Conservation (phyloP, 2,797 vertebrate species). For the Chloroceryle inda region DNA sequence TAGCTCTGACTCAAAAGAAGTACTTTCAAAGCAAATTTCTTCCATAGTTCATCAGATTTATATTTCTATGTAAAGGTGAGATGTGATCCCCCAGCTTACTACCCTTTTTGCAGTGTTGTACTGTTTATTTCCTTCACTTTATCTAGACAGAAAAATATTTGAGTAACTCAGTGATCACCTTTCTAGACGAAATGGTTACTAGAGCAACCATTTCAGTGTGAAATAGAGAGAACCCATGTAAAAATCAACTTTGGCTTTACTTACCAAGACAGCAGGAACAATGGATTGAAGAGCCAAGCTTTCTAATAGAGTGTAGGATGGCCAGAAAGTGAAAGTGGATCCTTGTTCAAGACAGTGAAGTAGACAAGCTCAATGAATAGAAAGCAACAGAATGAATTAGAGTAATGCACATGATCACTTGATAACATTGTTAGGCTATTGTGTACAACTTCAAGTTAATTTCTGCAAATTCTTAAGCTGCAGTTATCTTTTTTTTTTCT, state of each 20-base stretch:
- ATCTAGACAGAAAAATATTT: background rate
- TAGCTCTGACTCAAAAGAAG: background rate
- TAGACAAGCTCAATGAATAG: background rate
- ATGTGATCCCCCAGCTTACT: background rate
- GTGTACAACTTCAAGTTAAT: background rate
- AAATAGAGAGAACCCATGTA: background rate
- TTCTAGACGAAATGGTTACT: background rate
- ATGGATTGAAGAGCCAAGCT: background rate
- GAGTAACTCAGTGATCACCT: background rate
- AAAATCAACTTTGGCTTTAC: background rate
- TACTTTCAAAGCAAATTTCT: background rate
- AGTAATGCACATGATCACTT: background rate
- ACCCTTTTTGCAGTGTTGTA: background rate
- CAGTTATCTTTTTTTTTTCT: background rate
- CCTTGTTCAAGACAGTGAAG: accelerated
- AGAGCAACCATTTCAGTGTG: background rate
- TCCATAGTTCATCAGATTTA: background rate
- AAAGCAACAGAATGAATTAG: background rate
- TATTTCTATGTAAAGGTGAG: background rate
- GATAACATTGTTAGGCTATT: background rate
- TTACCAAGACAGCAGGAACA: background rate
- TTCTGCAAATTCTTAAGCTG: background rate
- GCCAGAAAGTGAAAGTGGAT: background rate
- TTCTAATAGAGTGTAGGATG: background rate
- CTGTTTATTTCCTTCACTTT: background rate